Evolutionary conservation across 2,888 invertebrate species (phyloP).

Genomic region (Troides oblongomaculatus): DNA sequence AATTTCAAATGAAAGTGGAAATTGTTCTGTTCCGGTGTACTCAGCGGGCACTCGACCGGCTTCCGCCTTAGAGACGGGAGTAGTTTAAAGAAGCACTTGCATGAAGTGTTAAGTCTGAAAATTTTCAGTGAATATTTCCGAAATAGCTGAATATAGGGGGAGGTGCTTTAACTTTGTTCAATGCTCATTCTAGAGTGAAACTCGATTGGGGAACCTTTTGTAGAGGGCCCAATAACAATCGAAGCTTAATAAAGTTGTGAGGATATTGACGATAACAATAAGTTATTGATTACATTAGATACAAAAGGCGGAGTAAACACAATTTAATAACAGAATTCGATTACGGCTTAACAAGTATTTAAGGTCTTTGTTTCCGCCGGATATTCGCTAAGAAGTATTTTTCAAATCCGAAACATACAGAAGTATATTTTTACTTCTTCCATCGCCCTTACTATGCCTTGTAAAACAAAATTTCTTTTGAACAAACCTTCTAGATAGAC

Average conservation of each 20-base stretch:
- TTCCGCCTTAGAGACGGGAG: slow-evolving; percentile 4
- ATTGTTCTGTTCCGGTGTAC: not conserved
- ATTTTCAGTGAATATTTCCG: slow-evolving; percentile 21
- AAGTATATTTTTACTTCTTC: too few relatives aligned
- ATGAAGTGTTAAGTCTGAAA: slow-evolving; percentile 18
- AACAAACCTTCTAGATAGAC: too few relatives aligned
- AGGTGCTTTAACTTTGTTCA: slow-evolving; percentile 26
- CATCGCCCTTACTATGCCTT: too few relatives aligned
- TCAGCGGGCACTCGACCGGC: slow-evolving; percentile 4
- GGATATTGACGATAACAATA: slow-evolving; percentile 19
- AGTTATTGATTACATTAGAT: slow-evolving; percentile 6
- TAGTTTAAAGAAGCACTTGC: slow-evolving; percentile 16
- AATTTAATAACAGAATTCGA: not conserved
- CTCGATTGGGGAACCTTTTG: slow-evolving; percentile 30
- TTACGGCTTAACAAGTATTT: not conserved
- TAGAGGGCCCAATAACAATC: slow-evolving; percentile 23
- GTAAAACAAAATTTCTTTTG: too few relatives aligned
- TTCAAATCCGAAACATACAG: too few relatives aligned
- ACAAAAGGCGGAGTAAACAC: not conserved
- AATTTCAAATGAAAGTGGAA: not conserved
- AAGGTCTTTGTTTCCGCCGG: too few relatives aligned
- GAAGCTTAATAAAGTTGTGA: slow-evolving; percentile 21
- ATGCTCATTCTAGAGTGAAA: slow-evolving; percentile 32
- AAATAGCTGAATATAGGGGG: slow-evolving; percentile 16
- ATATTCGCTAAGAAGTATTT: too few relatives aligned